phyloP scores from a whole-genome alignment of 2,113 vertebrate species.

The Synchiropus splendidus region DNA sequence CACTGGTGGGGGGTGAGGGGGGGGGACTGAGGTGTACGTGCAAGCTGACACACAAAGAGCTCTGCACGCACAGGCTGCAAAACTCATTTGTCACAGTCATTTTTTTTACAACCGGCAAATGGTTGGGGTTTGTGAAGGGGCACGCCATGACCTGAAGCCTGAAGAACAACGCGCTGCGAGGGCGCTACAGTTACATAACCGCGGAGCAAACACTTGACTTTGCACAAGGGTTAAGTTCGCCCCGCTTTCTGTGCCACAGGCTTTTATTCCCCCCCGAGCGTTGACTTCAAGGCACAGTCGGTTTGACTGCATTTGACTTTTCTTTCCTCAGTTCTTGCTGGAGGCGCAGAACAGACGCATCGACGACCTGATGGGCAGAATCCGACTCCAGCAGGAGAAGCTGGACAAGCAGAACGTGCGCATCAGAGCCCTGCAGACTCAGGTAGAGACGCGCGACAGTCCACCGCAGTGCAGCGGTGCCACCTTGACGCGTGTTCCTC shows the following conservation, averaged over 20 bases:
- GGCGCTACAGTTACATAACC: conserved; percentile 26
- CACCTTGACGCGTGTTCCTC: too few relatives aligned
- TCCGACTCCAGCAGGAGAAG: conserved; percentile 84
- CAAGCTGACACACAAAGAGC: too few relatives aligned
- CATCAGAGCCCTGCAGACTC: conserved; percentile 75
- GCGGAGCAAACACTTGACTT: conserved; percentile 4
- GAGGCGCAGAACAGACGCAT: conserved; percentile 78
- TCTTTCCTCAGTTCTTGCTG: conserved; percentile 67
- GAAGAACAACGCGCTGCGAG: too few relatives aligned
- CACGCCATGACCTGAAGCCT: too few relatives aligned
- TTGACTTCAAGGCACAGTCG: background rate
- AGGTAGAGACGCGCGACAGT: conserved; percentile 51
- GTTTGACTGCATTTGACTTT: background rate
- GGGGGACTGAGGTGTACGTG: too few relatives aligned
- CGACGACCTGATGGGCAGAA: conserved; percentile 77
- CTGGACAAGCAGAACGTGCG: conserved; percentile 86
- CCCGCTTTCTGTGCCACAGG: too few relatives aligned
- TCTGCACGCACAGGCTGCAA: too few relatives aligned
- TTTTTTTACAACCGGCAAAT: too few relatives aligned
- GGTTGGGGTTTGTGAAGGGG: too few relatives aligned
- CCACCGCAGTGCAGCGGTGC: too few relatives aligned
- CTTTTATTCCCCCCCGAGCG: background rate
- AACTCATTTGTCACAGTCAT: too few relatives aligned
- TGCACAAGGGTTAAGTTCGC: background rate
- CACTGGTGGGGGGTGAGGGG: too few relatives aligned